Percentiles rank a stretch among this genome's conserved stretches.
Evolutionary conservation across 1,140 invertebrate genomes (phyloP).

Genomic region (Gonatopus flavifemur): DNA sequence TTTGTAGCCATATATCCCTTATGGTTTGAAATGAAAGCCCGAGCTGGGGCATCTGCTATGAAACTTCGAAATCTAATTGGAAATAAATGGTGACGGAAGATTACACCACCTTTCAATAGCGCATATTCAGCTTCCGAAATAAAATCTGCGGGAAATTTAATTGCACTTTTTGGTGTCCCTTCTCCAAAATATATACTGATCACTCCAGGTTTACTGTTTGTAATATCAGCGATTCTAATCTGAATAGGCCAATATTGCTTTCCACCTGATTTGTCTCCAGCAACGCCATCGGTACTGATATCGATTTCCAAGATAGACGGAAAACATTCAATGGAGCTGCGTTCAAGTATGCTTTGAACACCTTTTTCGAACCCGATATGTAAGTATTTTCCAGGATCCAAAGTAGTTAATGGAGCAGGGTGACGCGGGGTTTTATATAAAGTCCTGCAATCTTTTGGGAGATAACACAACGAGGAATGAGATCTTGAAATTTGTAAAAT

Average conservation of each 20-base stretch:
- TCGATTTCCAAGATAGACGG: constrained; percentile 1
- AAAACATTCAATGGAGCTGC: background rate
- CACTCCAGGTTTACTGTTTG: background rate
- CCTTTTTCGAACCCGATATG: constrained; percentile 10
- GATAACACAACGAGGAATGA: constrained; percentile 6
- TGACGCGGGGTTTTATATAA: background rate
- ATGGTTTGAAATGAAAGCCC: constrained; percentile 14
- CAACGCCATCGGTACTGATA: constrained; percentile 7
- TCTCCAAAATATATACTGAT: background rate
- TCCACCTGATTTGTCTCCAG: constrained; percentile 1
- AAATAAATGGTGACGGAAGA: background rate
- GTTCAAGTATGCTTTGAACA: background rate
- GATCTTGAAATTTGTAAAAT: constrained; percentile 9
- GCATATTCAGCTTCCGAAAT: background rate
- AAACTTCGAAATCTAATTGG: constrained; percentile 6
- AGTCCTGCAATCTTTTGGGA: background rate
- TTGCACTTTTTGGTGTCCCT: background rate
- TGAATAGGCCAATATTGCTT: constrained; percentile 5
- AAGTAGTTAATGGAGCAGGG: background rate
- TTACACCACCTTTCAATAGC: constrained; percentile 1
- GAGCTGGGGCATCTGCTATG: constrained; percentile 13
- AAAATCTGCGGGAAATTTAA: constrained; percentile 7
- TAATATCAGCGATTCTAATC: constrained; percentile 2
- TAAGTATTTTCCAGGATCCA: constrained; percentile 7
- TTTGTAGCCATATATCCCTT: constrained; percentile 10